These are phyloP conservation scores for Gallinago media DNA, from an alignment of 2,113 vertebrate species.

Conservation along the genomic window DNA sequence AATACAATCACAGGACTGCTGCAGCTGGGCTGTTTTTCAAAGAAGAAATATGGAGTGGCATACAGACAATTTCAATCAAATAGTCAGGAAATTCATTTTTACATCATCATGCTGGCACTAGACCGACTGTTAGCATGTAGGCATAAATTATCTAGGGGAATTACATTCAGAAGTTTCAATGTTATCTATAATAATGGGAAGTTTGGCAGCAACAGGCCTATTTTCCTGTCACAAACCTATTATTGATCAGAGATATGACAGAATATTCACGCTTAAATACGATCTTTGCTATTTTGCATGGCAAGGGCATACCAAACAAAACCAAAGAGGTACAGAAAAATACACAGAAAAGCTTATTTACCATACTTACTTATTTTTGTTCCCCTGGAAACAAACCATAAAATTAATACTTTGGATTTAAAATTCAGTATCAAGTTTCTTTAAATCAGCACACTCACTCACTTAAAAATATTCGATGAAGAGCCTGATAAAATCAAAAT, in stretches of 20 bases:
- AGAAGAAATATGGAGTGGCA: not conserved
- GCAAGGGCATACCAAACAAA: not conserved
- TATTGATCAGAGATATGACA: not conserved
- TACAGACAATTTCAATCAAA: not conserved
- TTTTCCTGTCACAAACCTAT: not conserved
- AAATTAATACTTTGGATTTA: not conserved
- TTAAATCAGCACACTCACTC: not conserved
- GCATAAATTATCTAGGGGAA: not conserved
- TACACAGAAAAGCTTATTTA: not conserved
- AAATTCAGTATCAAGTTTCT: not conserved
- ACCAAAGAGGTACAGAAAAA: not conserved
- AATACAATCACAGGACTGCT: not conserved
- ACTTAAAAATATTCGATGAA: not conserved
- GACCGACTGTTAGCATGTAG: not conserved
- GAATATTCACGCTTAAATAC: not conserved
- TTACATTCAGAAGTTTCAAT: not conserved
- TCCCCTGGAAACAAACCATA: not conserved
- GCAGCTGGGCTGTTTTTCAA: not conserved
- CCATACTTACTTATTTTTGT: not conserved
- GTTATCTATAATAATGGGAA: not conserved
- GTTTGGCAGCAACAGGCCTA: not conserved
- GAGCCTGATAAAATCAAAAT: not conserved
- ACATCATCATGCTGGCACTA: not conserved
- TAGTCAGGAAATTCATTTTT: not conserved
- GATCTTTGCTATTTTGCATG: not conserved